These are phyloP conservation scores for Aphelocoma californica DNA, from an alignment of 2,797 vertebrate genomes.

Conservation along the genomic window DNA sequence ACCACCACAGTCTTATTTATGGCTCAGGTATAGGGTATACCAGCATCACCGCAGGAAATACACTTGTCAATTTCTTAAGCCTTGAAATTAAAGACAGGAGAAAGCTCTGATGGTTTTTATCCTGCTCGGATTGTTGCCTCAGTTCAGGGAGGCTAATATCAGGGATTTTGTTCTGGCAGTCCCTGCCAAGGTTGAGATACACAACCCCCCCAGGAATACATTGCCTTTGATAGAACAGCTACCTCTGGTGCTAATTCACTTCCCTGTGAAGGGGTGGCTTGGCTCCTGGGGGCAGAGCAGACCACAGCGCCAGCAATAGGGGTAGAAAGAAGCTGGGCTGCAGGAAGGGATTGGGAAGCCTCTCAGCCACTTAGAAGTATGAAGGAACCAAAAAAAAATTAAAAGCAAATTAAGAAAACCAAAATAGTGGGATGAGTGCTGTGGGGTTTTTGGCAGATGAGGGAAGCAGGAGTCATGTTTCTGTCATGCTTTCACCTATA, in stretches of 20 bases:
- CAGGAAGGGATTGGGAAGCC: background rate
- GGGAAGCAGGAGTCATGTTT: background rate
- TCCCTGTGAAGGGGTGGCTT: background rate
- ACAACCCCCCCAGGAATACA: background rate
- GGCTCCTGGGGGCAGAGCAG: background rate
- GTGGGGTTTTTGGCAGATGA: background rate
- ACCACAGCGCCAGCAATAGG: rapidly evolving
- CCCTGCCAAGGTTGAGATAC: constrained; percentile 31
- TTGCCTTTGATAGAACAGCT: background rate
- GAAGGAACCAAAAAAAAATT: background rate
- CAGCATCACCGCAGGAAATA: constrained; percentile 23
- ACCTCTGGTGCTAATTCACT: background rate
- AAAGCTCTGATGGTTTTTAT: constrained; percentile 44
- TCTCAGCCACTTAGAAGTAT: background rate
- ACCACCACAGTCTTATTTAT: constrained; percentile 35
- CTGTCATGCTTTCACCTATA: background rate
- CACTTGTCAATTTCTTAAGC: constrained; percentile 50
- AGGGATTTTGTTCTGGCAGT: constrained; percentile 38
- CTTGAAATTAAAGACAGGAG: constrained; percentile 58
- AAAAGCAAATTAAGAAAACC: background rate
- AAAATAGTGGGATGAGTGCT: background rate
- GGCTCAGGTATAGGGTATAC: constrained; percentile 24
- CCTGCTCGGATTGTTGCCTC: background rate
- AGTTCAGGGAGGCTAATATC: background rate
- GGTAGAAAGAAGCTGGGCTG: background rate